These are phyloP conservation scores for Ophioninae sp. DNA, from an alignment of 2,888 invertebrate species.

Conservation along the genomic window DNA sequence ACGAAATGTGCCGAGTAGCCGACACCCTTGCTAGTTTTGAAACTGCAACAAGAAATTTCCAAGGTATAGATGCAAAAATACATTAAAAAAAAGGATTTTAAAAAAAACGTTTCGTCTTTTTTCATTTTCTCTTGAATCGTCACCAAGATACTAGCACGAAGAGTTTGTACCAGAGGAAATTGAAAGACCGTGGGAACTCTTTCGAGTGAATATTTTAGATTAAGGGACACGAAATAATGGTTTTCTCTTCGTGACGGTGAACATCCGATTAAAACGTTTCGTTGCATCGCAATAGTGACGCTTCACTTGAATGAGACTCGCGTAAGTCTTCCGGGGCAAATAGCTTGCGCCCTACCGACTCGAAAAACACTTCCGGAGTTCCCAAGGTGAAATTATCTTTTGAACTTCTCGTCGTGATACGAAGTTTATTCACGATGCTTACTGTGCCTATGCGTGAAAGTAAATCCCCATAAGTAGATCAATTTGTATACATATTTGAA, in stretches of 20 bases:
- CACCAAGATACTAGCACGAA: not conserved
- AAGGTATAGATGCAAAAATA: not conserved
- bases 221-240: not conserved
- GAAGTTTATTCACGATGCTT: not conserved
- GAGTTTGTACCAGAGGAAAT: slow-evolving; percentile 12
- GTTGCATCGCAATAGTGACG: slow-evolving; percentile 21
- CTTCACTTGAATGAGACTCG: slow-evolving; percentile 20
- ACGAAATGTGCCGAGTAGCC: slow-evolving; percentile 99
- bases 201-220: not conserved
- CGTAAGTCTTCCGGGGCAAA: slow-evolving; percentile 16
- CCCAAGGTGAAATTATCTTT: not conserved
- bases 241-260: not conserved
- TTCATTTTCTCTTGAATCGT: not conserved
- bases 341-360: not conserved
- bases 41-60: slow-evolving; percentile 84
- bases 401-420: not conserved
- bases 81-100: slow-evolving; percentile 4
- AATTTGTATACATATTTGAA: not conserved
- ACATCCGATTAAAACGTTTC: slow-evolving; percentile 41
- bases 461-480: not conserved
- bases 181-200: slow-evolving; percentile 1
- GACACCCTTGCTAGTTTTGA: slow-evolving; percentile 99
- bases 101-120: not conserved
- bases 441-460: not conserved
- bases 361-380: not conserved